Percentiles rank a stretch among this genome's conserved stretches.
Evolutionary conservation across 2,888 invertebrate species (phyloP).

Genomic region (Drosophila quinaria): DNA sequence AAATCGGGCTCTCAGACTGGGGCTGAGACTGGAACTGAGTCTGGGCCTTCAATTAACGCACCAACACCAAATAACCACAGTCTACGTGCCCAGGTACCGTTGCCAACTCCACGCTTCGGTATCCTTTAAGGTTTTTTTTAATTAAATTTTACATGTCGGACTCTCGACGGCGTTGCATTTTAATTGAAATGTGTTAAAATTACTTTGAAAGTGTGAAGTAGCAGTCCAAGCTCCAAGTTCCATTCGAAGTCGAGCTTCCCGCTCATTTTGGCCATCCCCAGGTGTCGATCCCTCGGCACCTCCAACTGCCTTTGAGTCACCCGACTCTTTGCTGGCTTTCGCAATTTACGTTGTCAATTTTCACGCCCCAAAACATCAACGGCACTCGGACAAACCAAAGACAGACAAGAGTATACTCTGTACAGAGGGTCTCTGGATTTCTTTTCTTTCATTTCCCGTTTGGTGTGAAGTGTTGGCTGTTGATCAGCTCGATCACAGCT

Average conservation of each 20-base stretch:
- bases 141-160: constrained; percentile 78
- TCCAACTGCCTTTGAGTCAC: background rate
- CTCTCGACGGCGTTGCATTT: constrained; percentile 53
- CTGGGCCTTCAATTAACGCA: constrained; percentile 74
- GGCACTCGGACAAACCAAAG: constrained; percentile 24
- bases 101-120: constrained; percentile 32
- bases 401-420: background rate
- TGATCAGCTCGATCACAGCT: constrained; percentile 54
- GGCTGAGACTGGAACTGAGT: background rate
- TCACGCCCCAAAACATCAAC: constrained; percentile 74
- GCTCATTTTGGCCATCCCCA: constrained; percentile 27
- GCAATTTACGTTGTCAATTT: constrained; percentile 81
- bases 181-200: constrained; percentile 81
- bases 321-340: constrained; percentile 43
- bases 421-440: constrained; percentile 13
- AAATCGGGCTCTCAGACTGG: background rate
- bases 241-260: constrained; percentile 3
- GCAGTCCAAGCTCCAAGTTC: constrained; percentile 24
- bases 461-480: constrained; percentile 57
- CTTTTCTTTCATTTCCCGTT: constrained; percentile 16
- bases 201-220: constrained; percentile 79
- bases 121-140: constrained; percentile 78
- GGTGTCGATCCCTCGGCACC: constrained; percentile 11
- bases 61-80: constrained; percentile 72
- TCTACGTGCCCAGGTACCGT: constrained; percentile 52